Conservation (phyloP, 2,888 invertebrate species). For the Prosapia bicincta region DNA sequence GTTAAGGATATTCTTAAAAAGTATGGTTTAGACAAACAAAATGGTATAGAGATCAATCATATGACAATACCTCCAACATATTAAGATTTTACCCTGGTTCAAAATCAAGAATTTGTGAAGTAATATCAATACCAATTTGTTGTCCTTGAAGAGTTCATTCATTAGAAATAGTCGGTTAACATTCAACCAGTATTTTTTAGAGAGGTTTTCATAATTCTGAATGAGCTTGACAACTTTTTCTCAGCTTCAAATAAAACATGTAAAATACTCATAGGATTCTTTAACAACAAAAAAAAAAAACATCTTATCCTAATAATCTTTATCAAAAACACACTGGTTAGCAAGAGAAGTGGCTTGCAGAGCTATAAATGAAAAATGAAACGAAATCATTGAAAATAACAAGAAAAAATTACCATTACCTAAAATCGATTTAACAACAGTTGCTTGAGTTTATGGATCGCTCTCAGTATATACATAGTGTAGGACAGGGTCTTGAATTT, state of each 20-base stretch:
- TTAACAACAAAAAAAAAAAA: background rate
- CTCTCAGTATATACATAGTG: background rate
- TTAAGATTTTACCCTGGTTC: constrained; percentile 40
- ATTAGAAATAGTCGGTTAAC: constrained; percentile 35
- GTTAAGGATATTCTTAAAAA: constrained; percentile 21
- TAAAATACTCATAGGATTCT: background rate
- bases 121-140: constrained; percentile 37
- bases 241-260: background rate
- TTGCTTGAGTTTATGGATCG: background rate
- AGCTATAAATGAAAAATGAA: background rate
- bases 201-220: background rate
- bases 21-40: constrained; percentile 37
- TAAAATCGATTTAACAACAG: constrained; percentile 7
- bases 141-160: constrained; percentile 41
- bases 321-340: constrained; percentile 7
- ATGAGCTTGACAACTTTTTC: constrained; percentile 9
- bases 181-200: background rate
- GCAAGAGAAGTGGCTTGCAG: constrained; percentile 12
- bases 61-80: constrained; percentile 43
- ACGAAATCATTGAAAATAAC: background rate
- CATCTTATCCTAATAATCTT: background rate
- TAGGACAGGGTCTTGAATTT: constrained; percentile 4
- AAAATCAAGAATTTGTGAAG: constrained; percentile 40
- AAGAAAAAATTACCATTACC: constrained; percentile 1
- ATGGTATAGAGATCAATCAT: constrained; percentile 40